Percentiles rank a stretch among this genome's conserved stretches.
Conservation (phyloP, 2,888 invertebrate species). For the Nebria brevicollis region DNA sequence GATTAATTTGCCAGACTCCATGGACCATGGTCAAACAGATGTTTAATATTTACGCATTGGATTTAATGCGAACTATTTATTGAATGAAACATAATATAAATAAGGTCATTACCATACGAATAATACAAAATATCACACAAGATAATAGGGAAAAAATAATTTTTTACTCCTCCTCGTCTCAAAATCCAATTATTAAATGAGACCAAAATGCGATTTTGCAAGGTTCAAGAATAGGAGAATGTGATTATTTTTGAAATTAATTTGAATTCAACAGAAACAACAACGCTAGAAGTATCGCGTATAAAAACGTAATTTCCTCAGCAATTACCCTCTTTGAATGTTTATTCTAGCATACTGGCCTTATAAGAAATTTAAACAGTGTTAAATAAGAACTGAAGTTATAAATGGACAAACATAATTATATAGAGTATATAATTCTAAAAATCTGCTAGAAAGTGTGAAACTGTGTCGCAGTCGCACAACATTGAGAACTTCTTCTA, state of each 20-base stretch:
- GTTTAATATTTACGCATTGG: neutral
- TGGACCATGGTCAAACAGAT: neutral
- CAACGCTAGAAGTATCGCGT: too few relatives aligned
- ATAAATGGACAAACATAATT: neutral
- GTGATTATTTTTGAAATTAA: too few relatives aligned
- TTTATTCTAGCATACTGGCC: neutral
- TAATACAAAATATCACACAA: neutral
- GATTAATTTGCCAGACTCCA: neutral
- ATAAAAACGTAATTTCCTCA: neutral
- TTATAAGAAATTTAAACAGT: neutral
- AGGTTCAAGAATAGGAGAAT: too few relatives aligned
- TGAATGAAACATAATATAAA: neutral
- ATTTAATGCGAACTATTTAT: neutral
- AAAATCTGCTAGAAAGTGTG: slow-evolving; percentile 1
- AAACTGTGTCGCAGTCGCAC: neutral
- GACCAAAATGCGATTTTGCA: too few relatives aligned
- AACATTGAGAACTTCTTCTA: neutral
- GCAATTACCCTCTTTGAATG: neutral
- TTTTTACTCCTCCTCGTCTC: neutral
- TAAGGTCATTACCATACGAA: neutral
- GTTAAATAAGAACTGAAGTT: neutral
- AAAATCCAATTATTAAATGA: too few relatives aligned
- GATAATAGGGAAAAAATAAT: neutral
- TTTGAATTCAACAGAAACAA: too few relatives aligned
- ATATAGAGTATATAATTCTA: neutral